These are phyloP conservation scores for Drosophila flavopinicola DNA, from an alignment of 2,888 invertebrate genomes.

Conservation along the genomic window DNA sequence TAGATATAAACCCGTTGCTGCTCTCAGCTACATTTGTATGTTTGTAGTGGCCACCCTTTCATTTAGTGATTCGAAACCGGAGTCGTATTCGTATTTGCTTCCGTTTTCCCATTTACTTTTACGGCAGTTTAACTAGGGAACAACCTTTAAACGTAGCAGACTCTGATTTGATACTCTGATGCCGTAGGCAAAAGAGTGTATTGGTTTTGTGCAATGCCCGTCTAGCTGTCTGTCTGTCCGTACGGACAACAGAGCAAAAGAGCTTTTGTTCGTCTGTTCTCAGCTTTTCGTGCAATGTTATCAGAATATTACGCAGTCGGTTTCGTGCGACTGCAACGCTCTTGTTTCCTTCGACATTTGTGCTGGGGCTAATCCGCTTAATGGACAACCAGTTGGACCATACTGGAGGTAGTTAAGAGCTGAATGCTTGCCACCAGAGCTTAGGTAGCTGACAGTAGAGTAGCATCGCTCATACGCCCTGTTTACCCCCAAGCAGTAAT, in stretches of 20 bases:
- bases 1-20: slow-evolving; percentile 1
- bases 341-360: slow-evolving; percentile 24
- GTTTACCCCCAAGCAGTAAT: slow-evolving; percentile 10
- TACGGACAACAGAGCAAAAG: too few species aligned
- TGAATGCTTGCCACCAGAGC: slow-evolving; percentile 26
- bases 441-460: slow-evolving; percentile 21
- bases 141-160: slow-evolving; percentile 2
- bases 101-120: slow-evolving; percentile 12
- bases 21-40: neutral
- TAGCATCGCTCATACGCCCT: slow-evolving; percentile 36
- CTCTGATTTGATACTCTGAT: too few species aligned
- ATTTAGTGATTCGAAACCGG: slow-evolving; percentile 10
- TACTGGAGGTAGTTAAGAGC: slow-evolving; percentile 29
- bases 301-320: too few species aligned
- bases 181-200: too few species aligned
- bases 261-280: too few species aligned
- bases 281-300: too few species aligned
- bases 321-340: too few species aligned
- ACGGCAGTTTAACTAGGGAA: slow-evolving; percentile 2
- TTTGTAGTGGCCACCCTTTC: neutral
- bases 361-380: slow-evolving; percentile 38
- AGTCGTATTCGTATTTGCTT: slow-evolving; percentile 7
- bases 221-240: too few species aligned
- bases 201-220: too few species aligned
- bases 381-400: slow-evolving; percentile 29